These are phyloP conservation scores for Phenganax stokvisi DNA, from an alignment of 92 coral and sea anemone genomes.

Conservation along the genomic window DNA sequence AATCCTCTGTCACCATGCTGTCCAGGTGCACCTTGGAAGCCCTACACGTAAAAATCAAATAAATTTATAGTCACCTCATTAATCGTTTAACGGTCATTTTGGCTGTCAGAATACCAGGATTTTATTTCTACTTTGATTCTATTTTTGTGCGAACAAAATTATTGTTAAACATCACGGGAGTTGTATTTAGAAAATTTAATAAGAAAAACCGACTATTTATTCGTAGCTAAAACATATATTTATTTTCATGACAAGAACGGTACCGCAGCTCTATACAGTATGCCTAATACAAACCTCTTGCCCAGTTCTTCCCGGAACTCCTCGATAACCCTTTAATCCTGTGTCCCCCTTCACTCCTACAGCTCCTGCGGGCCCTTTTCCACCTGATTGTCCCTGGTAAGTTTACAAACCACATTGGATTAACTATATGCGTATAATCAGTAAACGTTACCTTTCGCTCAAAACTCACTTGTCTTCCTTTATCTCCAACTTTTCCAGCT, in stretches of 20 bases:
- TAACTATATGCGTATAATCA: background rate
- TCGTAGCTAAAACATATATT: no score
- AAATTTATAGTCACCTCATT: no score
- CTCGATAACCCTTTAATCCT: conserved; percentile 15
- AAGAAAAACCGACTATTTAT: no score
- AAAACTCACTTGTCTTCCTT: conserved; percentile 9
- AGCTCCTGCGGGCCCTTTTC: background rate
- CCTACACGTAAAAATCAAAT: background rate
- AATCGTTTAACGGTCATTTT: background rate
- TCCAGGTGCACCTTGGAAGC: background rate
- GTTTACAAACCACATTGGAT: background rate
- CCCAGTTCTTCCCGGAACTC: background rate
- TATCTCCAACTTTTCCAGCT: background rate
- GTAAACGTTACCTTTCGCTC: background rate
- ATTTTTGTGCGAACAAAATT: no score
- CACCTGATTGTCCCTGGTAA: background rate
- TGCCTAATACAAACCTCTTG: background rate
- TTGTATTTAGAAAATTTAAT: no score
- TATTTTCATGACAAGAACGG: no score
- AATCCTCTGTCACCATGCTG: background rate
- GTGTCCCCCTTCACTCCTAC: background rate
- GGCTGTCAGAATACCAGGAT: background rate
- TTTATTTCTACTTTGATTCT: no score
- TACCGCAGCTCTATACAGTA: no score
- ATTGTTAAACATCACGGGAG: no score